These are phyloP conservation scores for Geopemphigus sp. DNA, from an alignment of 1,140 invertebrate species.

Conservation along the genomic window DNA sequence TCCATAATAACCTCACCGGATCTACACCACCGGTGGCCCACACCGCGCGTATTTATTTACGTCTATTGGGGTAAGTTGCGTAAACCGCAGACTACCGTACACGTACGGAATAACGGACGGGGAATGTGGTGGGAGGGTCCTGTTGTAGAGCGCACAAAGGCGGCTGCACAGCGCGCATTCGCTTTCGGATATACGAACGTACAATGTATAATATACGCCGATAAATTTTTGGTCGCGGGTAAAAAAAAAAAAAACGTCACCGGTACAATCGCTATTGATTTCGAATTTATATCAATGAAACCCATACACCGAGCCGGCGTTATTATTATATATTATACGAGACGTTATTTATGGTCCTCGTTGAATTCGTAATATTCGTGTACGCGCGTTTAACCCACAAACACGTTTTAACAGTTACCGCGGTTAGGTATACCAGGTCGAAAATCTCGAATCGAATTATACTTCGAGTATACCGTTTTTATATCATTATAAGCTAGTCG, in stretches of 20 bases:
- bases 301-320: too few relatives aligned
- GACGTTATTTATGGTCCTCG: background rate
- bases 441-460: background rate
- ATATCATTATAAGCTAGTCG: too few relatives aligned
- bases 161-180: too few relatives aligned
- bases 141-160: too few relatives aligned
- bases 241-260: slow-evolving; percentile 1
- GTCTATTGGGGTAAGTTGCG: too few relatives aligned
- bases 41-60: too few relatives aligned
- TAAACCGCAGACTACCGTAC: too few relatives aligned
- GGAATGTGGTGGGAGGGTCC: too few relatives aligned
- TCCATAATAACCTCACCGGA: background rate
- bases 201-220: background rate
- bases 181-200: too few relatives aligned
- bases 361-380: background rate
- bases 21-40: background rate
- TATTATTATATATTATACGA: background rate
- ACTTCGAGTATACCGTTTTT: background rate
- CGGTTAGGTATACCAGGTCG: background rate
- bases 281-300: background rate
- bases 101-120: too few relatives aligned
- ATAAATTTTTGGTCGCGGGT: slow-evolving; percentile 17
- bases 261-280: slow-evolving; percentile 29
- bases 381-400: background rate
- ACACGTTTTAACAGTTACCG: background rate